Evolutionary conservation across 1,140 invertebrate genomes (phyloP).

Genomic region (Agraylea sexmaculata): DNA sequence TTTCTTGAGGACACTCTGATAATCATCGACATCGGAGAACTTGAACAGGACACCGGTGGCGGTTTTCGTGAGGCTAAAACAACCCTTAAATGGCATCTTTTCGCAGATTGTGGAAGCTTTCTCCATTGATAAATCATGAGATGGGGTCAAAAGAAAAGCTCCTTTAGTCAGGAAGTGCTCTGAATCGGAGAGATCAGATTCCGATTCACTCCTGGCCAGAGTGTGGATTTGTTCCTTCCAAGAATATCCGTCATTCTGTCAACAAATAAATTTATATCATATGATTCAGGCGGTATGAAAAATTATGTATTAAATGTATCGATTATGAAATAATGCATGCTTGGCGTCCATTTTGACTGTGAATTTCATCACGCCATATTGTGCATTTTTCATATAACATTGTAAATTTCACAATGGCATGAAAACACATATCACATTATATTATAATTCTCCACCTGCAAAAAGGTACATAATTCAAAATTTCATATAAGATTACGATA

Average conservation of each 20-base stretch:
- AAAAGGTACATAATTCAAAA: too few relatives aligned
- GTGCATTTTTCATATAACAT: too few relatives aligned
- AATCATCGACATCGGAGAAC: constrained; percentile 73
- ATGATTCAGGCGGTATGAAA: too few relatives aligned
- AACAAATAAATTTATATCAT: too few relatives aligned
- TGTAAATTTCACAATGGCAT: too few relatives aligned
- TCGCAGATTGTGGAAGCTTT: constrained; percentile 74
- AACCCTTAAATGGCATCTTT: constrained; percentile 75
- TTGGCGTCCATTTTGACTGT: too few relatives aligned
- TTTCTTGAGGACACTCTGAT: constrained; percentile 72
- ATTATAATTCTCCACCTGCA: too few relatives aligned
- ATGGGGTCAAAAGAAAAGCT: constrained; percentile 72
- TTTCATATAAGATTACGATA: too few relatives aligned
- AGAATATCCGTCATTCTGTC: constrained; percentile 35
- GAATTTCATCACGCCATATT: too few relatives aligned
- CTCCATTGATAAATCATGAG: constrained; percentile 70
- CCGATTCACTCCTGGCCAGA: constrained; percentile 45
- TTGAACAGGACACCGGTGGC: constrained; percentile 80
- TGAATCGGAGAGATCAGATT: constrained; percentile 52
- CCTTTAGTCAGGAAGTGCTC: constrained; percentile 54
- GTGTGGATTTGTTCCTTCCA: constrained; percentile 42
- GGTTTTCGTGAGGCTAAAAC: constrained; percentile 72
- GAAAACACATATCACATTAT: too few relatives aligned
- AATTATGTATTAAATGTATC: too few relatives aligned
- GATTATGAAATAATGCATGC: too few relatives aligned